A percentile compares a stretch with the other conserved stretches of the same genome.
Conservation (phyloP, 2,113 vertebrate species). For the Heterochromis multidens region DNA sequence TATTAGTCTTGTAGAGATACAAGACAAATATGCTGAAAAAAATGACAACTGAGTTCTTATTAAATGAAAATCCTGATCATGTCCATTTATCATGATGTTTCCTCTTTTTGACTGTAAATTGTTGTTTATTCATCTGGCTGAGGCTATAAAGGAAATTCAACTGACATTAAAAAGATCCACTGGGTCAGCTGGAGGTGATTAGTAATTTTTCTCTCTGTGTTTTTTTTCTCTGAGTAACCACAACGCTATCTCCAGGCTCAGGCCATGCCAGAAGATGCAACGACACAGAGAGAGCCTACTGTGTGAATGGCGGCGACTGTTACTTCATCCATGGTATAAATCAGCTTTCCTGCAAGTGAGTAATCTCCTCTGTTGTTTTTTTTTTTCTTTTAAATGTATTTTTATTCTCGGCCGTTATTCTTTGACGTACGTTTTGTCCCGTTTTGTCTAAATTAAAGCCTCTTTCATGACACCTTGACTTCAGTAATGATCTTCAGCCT, state of each 20-base stretch:
- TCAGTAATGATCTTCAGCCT: slow-evolving; percentile 3
- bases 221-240: slow-evolving; percentile 82
- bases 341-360: slow-evolving; percentile 98
- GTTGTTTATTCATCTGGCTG: background rate
- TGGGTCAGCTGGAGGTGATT: background rate
- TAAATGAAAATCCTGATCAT: background rate
- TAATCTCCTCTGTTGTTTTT: slow-evolving; percentile 45
- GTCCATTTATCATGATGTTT: background rate
- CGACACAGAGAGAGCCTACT: slow-evolving; percentile 92
- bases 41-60: background rate
- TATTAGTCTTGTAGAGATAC: background rate
- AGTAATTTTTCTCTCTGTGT: slow-evolving; percentile 16
- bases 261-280: slow-evolving; percentile 95
- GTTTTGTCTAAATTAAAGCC: background rate
- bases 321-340: slow-evolving; percentile 98
- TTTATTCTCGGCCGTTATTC: background rate
- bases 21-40: background rate
- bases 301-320: slow-evolving; percentile 96
- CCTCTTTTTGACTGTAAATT: background rate
- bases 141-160: background rate
- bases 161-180: background rate
- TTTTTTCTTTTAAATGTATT: background rate
- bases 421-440: background rate
- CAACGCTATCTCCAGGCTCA: slow-evolving; percentile 88
- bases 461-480: background rate